Evolutionary conservation across 2,888 invertebrate species (phyloP), one percentile per base, ranked within the genome.

Genomic region (Rutpela maculata): DNA sequence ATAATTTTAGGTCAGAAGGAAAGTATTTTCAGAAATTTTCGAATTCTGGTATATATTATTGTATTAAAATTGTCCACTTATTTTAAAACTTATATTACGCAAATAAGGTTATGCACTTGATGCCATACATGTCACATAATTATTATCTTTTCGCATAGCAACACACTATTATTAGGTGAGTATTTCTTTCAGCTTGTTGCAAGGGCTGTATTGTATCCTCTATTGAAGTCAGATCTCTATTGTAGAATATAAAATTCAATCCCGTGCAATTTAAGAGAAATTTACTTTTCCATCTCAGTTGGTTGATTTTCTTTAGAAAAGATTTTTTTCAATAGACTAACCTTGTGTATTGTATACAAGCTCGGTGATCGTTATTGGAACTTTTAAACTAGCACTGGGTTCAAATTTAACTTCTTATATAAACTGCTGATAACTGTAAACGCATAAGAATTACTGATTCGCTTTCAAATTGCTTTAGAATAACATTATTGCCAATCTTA

Each of bases 171-270:
- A 12, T 43, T 12, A 43, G 0, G n/a, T n/a, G 50, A n/a, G 15
- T 50, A n/a, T n/a, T 50, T 6, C 50, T 50, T 50, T 50, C 4
- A 50, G n/a, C 6, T 6, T 50, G 50, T 1, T 15, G 50, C 50
- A n/a, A 15, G 43, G 12, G 15, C 5, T 50, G n/a, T 50, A 50
- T 50, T 50, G n/a, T 50, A 50, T 15, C 12, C 65, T 60, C 35
- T 11, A 31, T 65, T 19, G 26, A 65, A 17, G 19, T 43, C 11
- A 19, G 22, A 65, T 65, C 50, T 50, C 22, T 43, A 65, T 65
- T 65, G 43, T 65, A 12, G 43, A 50, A 31, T 43, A 43, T 18
- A 18, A 65, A 65, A 38, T 65, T 43, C 65, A 43, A 19, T 65
- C 22, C 18, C 12, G 43, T 65, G 43, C 62, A 63, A n/a, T 35